Evolutionary conservation across 2,888 invertebrate species (phyloP), one percentile per base, ranked within the genome.

Genomic region (Piscicola geometra): DNA sequence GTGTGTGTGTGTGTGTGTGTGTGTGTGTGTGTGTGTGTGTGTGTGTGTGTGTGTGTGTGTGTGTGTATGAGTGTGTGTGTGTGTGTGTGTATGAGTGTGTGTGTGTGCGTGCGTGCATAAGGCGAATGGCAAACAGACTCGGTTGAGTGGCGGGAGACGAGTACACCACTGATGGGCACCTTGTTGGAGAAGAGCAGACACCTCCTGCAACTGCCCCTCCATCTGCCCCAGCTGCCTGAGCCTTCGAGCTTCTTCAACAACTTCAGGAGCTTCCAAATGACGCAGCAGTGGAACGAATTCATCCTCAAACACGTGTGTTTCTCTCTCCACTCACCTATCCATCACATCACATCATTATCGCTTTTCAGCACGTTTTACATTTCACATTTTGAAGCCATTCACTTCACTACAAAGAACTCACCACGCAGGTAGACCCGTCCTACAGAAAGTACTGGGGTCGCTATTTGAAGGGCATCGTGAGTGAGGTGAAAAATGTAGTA

Each of bases 91-190:
- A 5, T 30, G n/a, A 47, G n/a, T 35, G n/a, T 70, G n/a, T n/a
- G n/a, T n/a, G 32, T 25, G 33, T 78, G 82, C 41, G 41, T 15
- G 41, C 41, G 15, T 41, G 41, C 15, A 41, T 15, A n/a, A n/a
- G n/a, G n/a, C n/a, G n/a, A n/a, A n/a, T n/a, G n/a, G 41, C 41
- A 41, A 41, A 41, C 41, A 15, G 83, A 80, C 2, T 80, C 82
- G 67, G 81, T 82, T 12, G 89, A 89, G 79, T 89, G 88, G 80
- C 89, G 89, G 82, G 88, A 88, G 1, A 89, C 89, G 81, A 82
- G 89, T 33, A 88, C 89, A 83, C 89, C 89, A 0, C 88, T 89
- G 21, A 86, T 90, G 86, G 89, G 89, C 82, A 88, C 89, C 0
- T 82, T 90, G 56, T 83, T 90, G 66, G 89, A 89, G 77, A 89